phyloP scores from a whole-genome alignment of 2,113 vertebrate species.

The Sebastes fasciatus region DNA sequence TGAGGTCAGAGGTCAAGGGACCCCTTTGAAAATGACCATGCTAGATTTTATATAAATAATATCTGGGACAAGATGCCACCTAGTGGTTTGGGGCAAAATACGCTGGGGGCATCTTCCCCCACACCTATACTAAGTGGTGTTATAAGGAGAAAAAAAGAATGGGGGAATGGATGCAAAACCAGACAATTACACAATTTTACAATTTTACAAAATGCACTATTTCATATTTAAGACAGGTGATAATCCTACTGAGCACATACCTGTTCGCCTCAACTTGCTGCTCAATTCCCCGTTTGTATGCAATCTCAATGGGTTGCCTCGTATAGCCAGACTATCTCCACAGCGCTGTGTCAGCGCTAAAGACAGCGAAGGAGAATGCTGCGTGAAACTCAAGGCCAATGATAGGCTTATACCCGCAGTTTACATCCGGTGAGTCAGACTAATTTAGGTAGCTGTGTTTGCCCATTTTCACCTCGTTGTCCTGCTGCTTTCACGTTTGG shows the following conservation, averaged over 20 bases:
- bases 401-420: neutral
- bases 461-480: neutral
- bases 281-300: neutral
- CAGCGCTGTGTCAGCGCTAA: too few species aligned
- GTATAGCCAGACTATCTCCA: too few species aligned
- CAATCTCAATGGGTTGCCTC: too few species aligned
- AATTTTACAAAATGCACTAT: neutral
- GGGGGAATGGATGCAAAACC: neutral
- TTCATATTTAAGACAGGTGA: neutral
- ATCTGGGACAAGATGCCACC: neutral
- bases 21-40: neutral
- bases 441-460: neutral
- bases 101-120: neutral
- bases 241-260: neutral
- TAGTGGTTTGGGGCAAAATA: neutral
- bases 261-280: neutral
- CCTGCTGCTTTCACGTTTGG: too few species aligned
- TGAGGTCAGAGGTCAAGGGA: too few species aligned
- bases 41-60: too few species aligned
- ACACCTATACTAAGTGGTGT: too few species aligned
- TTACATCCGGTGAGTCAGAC: neutral
- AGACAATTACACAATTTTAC: neutral
- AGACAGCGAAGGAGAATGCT: too few species aligned
- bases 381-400: too few species aligned
- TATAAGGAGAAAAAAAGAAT: too few species aligned